Evolutionary conservation across 1,140 invertebrate genomes (phyloP), one percentile per base, ranked within the genome.

Genomic region (Idris sp.): DNA sequence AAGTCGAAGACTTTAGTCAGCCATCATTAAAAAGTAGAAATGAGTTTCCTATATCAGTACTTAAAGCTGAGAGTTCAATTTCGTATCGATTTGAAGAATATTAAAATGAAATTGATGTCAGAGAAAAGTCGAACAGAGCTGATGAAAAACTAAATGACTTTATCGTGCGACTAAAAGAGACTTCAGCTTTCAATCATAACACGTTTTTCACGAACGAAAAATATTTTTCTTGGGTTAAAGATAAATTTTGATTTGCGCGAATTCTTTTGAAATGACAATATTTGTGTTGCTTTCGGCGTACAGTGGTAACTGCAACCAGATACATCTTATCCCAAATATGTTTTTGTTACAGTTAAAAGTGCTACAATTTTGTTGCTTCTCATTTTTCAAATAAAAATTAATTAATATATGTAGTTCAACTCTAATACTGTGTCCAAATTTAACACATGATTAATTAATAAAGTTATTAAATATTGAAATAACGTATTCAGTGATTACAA

Each of bases 71-170:
- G 61, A 67, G 71, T 67, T 74, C 71, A 74, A 74, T 74, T 74
- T 65, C 71, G 54, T 74, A 74, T 74, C 71, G 71, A 74, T 74
- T 65, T 65, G 40, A 65, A 61, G 46, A 74, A 74, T 74, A 74
- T 74, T 65, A 74, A 74, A 74, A 74, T 72, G 68, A 72, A 72
- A 72, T 72, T 72, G 68, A 64, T 74, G 54, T 74, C 71, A 67
- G 71, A 74, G 71, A 67, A 48, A 67, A 65, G 61, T 67, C 38
- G 71, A 74, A 74, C 61, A 61, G 54, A 74, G 44, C 46, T 74
- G 71, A 74, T 74, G 71, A 74, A 65, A 65, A 74, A 74, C 61
- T 67, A 74, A 74, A 74, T 67, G 71, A 74, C 61, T 74, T 65
- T 67, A 67, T 74, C 54, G 38, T 62, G 35, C 46, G 46, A 67